Base-by-base conservation (phyloP, 1,140 invertebrate genomes). In the Copidosoma floridanum region DNA sequence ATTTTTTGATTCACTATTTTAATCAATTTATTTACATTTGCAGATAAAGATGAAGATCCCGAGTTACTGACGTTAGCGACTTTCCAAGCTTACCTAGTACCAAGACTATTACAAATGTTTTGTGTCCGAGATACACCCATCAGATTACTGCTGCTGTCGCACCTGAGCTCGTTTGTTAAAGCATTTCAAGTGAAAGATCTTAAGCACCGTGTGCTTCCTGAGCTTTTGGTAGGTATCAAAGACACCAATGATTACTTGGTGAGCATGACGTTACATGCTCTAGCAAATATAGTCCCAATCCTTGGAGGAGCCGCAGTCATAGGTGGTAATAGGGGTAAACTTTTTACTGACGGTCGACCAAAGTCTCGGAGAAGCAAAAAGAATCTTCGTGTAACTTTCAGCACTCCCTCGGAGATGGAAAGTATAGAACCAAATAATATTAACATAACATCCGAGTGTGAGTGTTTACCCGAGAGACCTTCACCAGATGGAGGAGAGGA, bases 281-380 rank as follows among this genome's bases (percentile, higher is more conserved):
- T 95, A 27, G 90, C 92, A 37, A 88, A 92, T 71, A 72, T 95
- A 37, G 88, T 95, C 21, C 89, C 90, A 2, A 85, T 94, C 57
- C 76, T 95, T 20, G 93, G 92, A 35, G 87, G 90, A 16, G 84
- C 86, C 1, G 82, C 85, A 18, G 91, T 95, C 0, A 88, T 95
- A 43, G 91, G 92, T 12, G 89, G 90, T 1, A 88, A 89, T 67
- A 82, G 92, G 54, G 84, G 84, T 0, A 89, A 88, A 75, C 79
- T 92, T 38, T 95, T 95, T 68, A 89, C 89, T 4, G 91, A 93
- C 74, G 92, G 91, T 11, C 82, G 88, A 63, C 92, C 92, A 2
- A 83, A 83, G 61, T 79, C 74, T 63, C 71, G 64, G 16, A 68
- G 40, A 23, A 44, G 43, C 43, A 37, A 47, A 60, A 70, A 72